A percentile compares a stretch with the other conserved stretches of the same genome.
These are phyloP conservation scores for Montipora sp. DNA, from an alignment of 64 coral and sea anemone species.

Conservation along the genomic window DNA sequence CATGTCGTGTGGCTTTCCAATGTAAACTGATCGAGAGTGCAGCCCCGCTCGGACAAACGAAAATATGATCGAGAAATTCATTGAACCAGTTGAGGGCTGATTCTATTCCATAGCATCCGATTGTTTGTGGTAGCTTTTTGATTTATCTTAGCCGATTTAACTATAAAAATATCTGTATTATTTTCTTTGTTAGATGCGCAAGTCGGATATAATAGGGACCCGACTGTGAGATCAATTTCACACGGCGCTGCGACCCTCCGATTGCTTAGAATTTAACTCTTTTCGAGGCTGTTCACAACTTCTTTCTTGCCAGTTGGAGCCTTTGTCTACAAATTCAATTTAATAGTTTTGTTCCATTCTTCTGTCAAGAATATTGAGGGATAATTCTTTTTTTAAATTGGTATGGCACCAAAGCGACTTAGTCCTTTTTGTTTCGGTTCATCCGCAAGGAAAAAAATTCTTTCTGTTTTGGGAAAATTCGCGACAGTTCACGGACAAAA, in stretches of 20 bases:
- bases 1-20: background rate
- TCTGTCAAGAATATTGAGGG: background rate
- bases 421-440: background rate
- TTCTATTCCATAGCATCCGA: background rate
- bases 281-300: background rate
- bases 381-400: slow-evolving; percentile 24
- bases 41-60: too few species aligned
- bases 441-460: background rate
- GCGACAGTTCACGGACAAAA: background rate
- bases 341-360: background rate
- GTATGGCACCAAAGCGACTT: background rate
- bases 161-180: background rate
- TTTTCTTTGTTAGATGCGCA: slow-evolving; percentile 28
- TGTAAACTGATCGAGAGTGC: background rate
- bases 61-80: background rate
- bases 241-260: slow-evolving; percentile 14
- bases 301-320: background rate
- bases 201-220: slow-evolving; percentile 37
- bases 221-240: slow-evolving; percentile 40
- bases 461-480: background rate
- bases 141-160: background rate
- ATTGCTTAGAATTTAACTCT: slow-evolving; percentile 33
- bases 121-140: background rate
- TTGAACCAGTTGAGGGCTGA: background rate
- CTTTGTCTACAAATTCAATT: background rate